Base-by-base conservation (phyloP, 2,888 invertebrate genomes). In the Boloria selene region DNA sequence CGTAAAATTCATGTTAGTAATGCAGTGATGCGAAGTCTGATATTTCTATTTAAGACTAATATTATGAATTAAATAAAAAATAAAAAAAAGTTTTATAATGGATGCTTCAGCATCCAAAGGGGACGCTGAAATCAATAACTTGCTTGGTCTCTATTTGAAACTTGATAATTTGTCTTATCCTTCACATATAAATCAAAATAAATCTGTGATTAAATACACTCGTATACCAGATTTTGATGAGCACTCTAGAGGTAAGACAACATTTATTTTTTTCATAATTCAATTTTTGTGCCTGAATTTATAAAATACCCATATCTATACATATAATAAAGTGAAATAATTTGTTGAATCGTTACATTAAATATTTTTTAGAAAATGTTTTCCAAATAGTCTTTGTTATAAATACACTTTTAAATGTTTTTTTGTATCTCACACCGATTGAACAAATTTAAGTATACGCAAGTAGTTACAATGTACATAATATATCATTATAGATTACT, bases 201-300 rank as follows among this genome's bases (percentile, higher is more conserved):
- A 73, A 71, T 83, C 85, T 61, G 81, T 87, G 54, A 81, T 85
- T 47, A 91, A 90, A 72, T 91, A 87, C 70, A 87, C 91, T 7
- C 88, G 88, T 74, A 75, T 91, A 66, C 90, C 90, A 14, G 86
- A 86, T 64, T 84, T 81, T 63, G 86, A 87, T 63, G 76, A 79
- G 62, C 81, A 82, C 68, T 70, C 82, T 14, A 81, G 77, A 80
- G 86, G 90, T 89, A 82, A 75, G 79, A 55, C 50, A 45, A 26
- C 26, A n/a, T 38, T 51, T 53, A 26, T 42, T 31, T 22, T 17
- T 50, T 44, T 26, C 16, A n/a, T 47, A 51, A 54, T 61, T 56
- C 26, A 13, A 60, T 60, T 13, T 18, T 18, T 58, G 45, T 16
- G 38, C 49, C n/a, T 50, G 50, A 14, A 16, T 42, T 18, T n/a